phyloP scores from a whole-genome alignment of 2,888 invertebrate genomes.

The Cephus sareptanus region DNA sequence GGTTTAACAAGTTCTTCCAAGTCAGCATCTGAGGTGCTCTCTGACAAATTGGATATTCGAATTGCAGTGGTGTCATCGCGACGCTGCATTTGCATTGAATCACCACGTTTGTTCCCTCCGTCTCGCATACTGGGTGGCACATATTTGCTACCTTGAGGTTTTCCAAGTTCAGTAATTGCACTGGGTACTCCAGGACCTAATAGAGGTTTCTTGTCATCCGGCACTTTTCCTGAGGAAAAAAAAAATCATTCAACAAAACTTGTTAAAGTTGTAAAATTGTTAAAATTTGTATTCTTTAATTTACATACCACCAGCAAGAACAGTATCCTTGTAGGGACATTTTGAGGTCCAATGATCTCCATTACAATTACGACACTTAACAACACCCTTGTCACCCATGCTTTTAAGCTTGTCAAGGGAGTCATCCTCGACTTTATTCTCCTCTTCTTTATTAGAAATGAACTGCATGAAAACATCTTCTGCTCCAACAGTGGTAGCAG shows the following conservation, averaged over 20 bases:
- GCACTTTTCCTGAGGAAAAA: constrained; percentile 48
- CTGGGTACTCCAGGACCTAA: constrained; percentile 41
- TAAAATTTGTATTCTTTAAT: not conserved
- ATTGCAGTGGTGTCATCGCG: constrained; percentile 92
- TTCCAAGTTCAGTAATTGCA: constrained; percentile 42
- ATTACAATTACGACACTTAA: constrained; percentile 90
- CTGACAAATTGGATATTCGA: constrained; percentile 96
- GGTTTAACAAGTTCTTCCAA: constrained; percentile 94
- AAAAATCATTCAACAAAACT: constrained; percentile 2
- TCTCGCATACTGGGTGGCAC: constrained; percentile 92
- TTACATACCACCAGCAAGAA: constrained; percentile 71
- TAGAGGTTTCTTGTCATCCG: constrained; percentile 63
- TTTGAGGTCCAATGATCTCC: constrained; percentile 99
- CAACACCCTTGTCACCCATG: constrained; percentile 76
- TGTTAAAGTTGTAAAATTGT: not conserved
- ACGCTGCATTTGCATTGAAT: constrained; percentile 74
- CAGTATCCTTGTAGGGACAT: constrained; percentile 97
- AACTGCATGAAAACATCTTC: constrained; percentile 98
- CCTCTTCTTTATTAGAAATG: constrained; percentile 88
- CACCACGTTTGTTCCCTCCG: constrained; percentile 80
- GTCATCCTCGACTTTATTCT: constrained; percentile 87
- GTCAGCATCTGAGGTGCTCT: constrained; percentile 94
- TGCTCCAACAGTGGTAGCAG: constrained; percentile 95
- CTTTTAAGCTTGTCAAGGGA: constrained; percentile 84
- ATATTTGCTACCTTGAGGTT: constrained; percentile 75